These are phyloP conservation scores for Chionis minor DNA, from an alignment of 2,113 vertebrate species.

Conservation along the genomic window DNA sequence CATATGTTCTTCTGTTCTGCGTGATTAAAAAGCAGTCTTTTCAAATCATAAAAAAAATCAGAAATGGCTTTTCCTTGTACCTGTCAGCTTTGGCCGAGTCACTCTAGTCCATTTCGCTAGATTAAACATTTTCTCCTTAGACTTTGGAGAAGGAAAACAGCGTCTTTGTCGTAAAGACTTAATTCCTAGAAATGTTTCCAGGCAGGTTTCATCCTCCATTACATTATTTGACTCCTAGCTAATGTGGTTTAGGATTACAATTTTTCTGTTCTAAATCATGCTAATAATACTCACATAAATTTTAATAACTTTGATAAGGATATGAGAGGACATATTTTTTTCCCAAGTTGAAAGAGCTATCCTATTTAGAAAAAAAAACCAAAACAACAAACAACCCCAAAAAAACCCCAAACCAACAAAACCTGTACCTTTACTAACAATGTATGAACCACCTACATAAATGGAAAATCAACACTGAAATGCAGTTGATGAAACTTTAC, in stretches of 20 bases:
- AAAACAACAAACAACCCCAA: too few species aligned
- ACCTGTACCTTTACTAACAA: not conserved
- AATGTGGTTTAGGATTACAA: not conserved
- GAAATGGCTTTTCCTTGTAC: not conserved
- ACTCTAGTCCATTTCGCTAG: not conserved
- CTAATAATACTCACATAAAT: not conserved
- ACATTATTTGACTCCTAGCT: not conserved
- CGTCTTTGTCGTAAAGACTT: not conserved
- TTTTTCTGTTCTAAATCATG: not conserved
- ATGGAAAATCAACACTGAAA: not conserved
- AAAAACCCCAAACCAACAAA: not conserved
- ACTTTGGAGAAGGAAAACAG: not conserved
- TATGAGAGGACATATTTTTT: not conserved
- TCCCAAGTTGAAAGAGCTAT: not conserved
- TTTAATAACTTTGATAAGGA: not conserved
- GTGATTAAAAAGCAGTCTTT: not conserved
- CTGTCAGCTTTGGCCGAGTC: not conserved
- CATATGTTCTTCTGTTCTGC: not conserved
- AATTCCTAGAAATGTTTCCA: not conserved
- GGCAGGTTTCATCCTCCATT: not conserved
- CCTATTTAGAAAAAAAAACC: not conserved
- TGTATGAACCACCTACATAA: not conserved
- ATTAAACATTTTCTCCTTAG: not conserved
- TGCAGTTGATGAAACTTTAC: not conserved
- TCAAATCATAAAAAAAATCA: not conserved